A percentile compares a stretch with the other conserved stretches of the same genome.
These are phyloP conservation scores for Dryoscopus gambensis DNA, from an alignment of 2,113 vertebrate species.

Conservation along the genomic window DNA sequence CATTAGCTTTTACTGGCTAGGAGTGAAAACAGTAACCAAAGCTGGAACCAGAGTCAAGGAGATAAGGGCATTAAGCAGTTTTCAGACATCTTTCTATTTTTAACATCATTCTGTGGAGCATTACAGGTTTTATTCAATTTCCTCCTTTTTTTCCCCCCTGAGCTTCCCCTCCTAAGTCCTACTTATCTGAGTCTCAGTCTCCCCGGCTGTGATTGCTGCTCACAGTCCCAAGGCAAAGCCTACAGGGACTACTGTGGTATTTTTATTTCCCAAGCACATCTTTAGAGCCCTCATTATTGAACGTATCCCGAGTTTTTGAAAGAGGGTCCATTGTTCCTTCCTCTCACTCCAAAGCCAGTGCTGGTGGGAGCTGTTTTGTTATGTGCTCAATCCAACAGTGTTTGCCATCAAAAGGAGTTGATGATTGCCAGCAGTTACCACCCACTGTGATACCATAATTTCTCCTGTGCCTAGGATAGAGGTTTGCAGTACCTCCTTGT, in stretches of 20 bases:
- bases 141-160: not conserved
- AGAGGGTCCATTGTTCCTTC: slow-evolving; percentile 13
- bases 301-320: not conserved
- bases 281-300: not conserved
- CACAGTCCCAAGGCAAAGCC: not conserved
- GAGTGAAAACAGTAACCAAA: slow-evolving; percentile 61
- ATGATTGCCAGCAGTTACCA: slow-evolving; percentile 42
- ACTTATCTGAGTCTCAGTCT: slow-evolving; percentile 4
- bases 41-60: slow-evolving; percentile 47
- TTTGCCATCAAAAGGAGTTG: slow-evolving; percentile 12
- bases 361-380: slow-evolving; percentile 32
- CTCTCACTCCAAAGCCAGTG: not conserved
- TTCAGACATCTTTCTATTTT: slow-evolving; percentile 57
- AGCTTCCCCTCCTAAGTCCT: not conserved
- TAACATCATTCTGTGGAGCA: slow-evolving; percentile 28
- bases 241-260: not conserved
- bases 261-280: slow-evolving; percentile 31
- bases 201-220: not conserved
- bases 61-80: slow-evolving; percentile 57
- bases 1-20: slow-evolving; percentile 52
- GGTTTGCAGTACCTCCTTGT: not conserved
- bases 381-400: not conserved
- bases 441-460: slow-evolving; percentile 11
- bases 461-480: not conserved
- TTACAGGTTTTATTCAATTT: slow-evolving; percentile 58